phyloP scores from a whole-genome alignment of 2,113 vertebrate genomes.

The Callaeas wilsoni region DNA sequence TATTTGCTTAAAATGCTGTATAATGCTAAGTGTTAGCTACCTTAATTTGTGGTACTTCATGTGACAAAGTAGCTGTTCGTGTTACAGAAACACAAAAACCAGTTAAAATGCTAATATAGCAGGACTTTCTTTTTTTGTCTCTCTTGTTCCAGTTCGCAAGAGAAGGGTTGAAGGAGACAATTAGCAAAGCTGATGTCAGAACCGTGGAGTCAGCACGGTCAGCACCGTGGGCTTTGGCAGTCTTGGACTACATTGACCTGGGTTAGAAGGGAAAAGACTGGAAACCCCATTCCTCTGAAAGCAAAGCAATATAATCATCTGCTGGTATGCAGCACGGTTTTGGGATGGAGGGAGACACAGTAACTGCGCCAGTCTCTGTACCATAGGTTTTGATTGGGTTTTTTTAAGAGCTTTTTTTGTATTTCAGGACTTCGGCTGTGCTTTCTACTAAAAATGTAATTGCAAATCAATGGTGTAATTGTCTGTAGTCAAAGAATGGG shows the following conservation, averaged over 20 bases:
- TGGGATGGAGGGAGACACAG: constrained; percentile 34
- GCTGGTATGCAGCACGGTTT: constrained; percentile 11
- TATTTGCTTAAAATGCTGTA: not conserved
- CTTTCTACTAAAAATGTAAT: constrained; percentile 20
- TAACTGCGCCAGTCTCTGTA: constrained; percentile 2
- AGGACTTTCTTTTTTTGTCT: not conserved
- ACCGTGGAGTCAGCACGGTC: constrained; percentile 62
- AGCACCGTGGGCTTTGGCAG: constrained; percentile 69
- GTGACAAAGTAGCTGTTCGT: not conserved
- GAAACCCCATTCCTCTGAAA: constrained; percentile 72
- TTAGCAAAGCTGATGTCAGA: constrained; percentile 46
- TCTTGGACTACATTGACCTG: constrained; percentile 72
- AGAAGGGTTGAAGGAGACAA: constrained; percentile 88
- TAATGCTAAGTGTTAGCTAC: not conserved
- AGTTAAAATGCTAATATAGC: not conserved
- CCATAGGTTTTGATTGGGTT: not conserved
- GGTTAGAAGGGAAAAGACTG: constrained; percentile 96
- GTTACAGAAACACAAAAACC: not conserved
- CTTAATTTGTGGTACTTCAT: not conserved
- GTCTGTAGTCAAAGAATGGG: constrained; percentile 49
- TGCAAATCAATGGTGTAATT: constrained; percentile 31
- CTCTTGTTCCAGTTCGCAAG: constrained; percentile 79
- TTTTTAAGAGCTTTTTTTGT: constrained; percentile 11
- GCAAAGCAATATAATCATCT: constrained; percentile 18
- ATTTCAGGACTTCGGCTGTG: not conserved